phyloP scores from a whole-genome alignment of 2,888 invertebrate genomes.

The Plagodis dolabraria region DNA sequence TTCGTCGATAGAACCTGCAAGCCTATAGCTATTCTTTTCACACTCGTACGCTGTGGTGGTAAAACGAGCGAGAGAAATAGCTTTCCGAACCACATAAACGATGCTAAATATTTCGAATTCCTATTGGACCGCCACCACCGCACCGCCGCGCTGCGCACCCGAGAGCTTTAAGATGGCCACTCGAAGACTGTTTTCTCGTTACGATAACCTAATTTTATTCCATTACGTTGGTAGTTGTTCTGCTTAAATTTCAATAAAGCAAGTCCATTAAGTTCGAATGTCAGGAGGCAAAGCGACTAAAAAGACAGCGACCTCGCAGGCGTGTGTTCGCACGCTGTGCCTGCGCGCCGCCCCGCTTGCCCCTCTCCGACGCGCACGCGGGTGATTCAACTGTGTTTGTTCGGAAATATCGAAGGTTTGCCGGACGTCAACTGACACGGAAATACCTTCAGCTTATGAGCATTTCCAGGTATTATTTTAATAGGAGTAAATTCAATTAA shows the following conservation, averaged over 20 bases:
- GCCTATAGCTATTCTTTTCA: conserved; percentile 72
- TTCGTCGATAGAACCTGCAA: conserved; percentile 66
- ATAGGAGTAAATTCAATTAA: conserved; percentile 45
- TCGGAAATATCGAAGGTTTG: conserved; percentile 83
- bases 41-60: conserved; percentile 39
- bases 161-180: conserved; percentile 81
- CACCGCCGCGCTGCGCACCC: conserved; percentile 22
- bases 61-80: conserved; percentile 63
- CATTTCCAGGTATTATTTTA: conserved; percentile 76
- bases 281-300: conserved; percentile 77
- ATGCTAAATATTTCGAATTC: conserved; percentile 75
- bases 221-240: conserved; percentile 73
- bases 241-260: conserved; percentile 79
- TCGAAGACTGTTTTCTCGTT: conserved; percentile 78
- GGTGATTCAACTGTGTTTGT: conserved; percentile 74
- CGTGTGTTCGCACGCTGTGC: conserved; percentile 64
- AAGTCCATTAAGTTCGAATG: conserved; percentile 80
- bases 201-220: conserved; percentile 82
- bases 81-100: conserved; percentile 47
- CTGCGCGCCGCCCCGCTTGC: conserved; percentile 31
- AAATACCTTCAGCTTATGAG: conserved; percentile 76
- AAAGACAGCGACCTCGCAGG: conserved; percentile 76
- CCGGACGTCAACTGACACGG: conserved; percentile 80
- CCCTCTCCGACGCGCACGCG: conserved; percentile 36
- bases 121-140: conserved; percentile 65